Evolutionary conservation across 2,888 invertebrate genomes (phyloP).

Genomic region (Apotomis turbidana): DNA sequence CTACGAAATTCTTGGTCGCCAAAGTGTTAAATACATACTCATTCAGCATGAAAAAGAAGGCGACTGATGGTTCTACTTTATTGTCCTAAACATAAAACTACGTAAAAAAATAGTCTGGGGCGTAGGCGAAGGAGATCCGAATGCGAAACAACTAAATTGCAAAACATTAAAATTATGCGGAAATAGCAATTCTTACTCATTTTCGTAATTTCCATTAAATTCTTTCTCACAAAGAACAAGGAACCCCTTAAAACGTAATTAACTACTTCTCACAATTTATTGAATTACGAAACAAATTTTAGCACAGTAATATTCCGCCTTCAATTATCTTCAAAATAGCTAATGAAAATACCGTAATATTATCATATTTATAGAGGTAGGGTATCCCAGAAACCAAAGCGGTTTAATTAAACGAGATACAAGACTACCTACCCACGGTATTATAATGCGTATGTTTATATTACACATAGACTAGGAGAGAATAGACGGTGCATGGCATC

Average conservation of each 20-base stretch:
- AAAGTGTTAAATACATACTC: no score
- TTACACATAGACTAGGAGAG: not conserved
- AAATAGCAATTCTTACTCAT: no score
- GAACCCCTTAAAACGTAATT: not conserved
- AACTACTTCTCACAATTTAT: not conserved
- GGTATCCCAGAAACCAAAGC: constrained; percentile 33
- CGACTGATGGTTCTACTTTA: no score
- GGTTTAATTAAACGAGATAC: constrained; percentile 39
- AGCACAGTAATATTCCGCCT: constrained; percentile 5
- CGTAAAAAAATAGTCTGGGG: no score
- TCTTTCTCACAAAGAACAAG: not conserved
- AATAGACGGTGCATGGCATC: not conserved
- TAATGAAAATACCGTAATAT: constrained; percentile 18
- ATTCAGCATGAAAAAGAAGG: no score
- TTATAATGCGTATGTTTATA: constrained; percentile 17
- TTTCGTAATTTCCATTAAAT: not conserved
- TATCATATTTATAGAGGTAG: constrained; percentile 35
- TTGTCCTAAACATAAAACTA: no score
- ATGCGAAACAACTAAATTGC: no score
- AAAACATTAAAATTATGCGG: no score
- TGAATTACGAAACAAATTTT: not conserved
- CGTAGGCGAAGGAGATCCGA: no score
- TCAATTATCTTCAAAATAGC: constrained; percentile 4
- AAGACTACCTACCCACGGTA: constrained; percentile 7
- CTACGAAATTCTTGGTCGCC: no score